Conservation (phyloP, 2,888 invertebrate species). For the Oligia fasciuncula region DNA sequence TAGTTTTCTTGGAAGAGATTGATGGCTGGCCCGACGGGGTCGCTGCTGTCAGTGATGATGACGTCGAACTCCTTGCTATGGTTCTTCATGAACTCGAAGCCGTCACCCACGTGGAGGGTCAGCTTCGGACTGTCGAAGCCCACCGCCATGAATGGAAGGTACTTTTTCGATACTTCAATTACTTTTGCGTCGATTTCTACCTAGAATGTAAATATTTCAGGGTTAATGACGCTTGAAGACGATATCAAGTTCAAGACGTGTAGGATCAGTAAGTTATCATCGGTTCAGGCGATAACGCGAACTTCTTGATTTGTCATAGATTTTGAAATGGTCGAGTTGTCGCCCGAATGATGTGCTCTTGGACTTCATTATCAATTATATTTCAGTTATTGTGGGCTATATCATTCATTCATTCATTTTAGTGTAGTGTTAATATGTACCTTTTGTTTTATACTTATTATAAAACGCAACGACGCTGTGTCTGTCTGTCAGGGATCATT, state of each 20-base stretch:
- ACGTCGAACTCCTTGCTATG: slow-evolving; percentile 97
- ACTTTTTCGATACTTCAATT: slow-evolving; percentile 96
- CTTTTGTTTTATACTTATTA: not conserved
- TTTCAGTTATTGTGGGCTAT: not conserved
- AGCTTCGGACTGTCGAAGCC: slow-evolving; percentile 96
- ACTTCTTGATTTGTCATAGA: slow-evolving; percentile 10
- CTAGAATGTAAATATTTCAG: slow-evolving; percentile 81
- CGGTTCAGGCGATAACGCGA: slow-evolving; percentile 29
- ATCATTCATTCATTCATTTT: not conserved
- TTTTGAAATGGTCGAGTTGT: not conserved
- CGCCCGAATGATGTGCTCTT: no score
- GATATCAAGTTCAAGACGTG: not conserved
- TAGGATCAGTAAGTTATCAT: slow-evolving; percentile 19
- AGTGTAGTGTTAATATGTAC: not conserved
- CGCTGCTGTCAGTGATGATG: slow-evolving; percentile 99
- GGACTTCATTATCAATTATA: not conserved
- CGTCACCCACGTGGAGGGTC: slow-evolving; percentile 96
- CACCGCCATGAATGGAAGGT: slow-evolving; percentile 96
- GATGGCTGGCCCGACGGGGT: slow-evolving; percentile 96
- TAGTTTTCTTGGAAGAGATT: slow-evolving; percentile 94
- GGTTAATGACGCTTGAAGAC: not conserved
- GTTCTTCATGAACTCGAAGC: slow-evolving; percentile 97
- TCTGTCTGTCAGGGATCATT: not conserved
- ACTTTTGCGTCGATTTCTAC: slow-evolving; percentile 99
- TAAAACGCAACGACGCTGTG: not conserved